phyloP scores from a whole-genome alignment of 1,140 invertebrate genomes.

The Diploscapter pachys region DNA sequence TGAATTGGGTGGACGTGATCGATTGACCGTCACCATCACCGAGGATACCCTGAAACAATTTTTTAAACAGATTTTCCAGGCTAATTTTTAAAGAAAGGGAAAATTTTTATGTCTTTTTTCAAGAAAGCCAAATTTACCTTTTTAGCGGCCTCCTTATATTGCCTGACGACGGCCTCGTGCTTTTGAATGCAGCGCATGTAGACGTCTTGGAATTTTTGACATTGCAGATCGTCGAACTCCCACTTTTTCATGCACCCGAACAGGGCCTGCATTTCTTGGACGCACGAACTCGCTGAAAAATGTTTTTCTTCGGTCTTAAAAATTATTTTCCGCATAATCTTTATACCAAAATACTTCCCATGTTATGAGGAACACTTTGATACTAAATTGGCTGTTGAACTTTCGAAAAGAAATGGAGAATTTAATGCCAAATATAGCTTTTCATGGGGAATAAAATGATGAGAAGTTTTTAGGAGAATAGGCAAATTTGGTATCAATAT shows the following conservation, averaged over 20 bases:
- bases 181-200: conserved; percentile 46
- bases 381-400: too few species aligned
- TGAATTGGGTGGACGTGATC: conserved; percentile 46
- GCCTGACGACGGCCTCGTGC: conserved; percentile 32
- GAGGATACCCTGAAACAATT: conserved; percentile 36
- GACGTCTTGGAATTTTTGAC: conserved; percentile 41
- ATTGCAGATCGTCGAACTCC: conserved; percentile 55
- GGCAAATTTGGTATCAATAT: too few species aligned
- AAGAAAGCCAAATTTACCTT: conserved; percentile 27
- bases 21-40: conserved; percentile 37
- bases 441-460: not conserved
- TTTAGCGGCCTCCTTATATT: conserved; percentile 44
- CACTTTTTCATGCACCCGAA: conserved; percentile 54
- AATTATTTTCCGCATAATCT: too few species aligned
- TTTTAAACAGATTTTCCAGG: not conserved
- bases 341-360: too few species aligned
- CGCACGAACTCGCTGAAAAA: conserved; percentile 44
- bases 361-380: too few species aligned
- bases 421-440: too few species aligned
- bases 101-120: not conserved
- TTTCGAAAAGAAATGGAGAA: too few species aligned
- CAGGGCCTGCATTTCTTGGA: conserved; percentile 49
- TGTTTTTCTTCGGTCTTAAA: too few species aligned
- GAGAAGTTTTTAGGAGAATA: not conserved
- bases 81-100: not conserved